Evolutionary conservation across 2,888 invertebrate species (phyloP).

Genomic region (Drosophila ochracea): DNA sequence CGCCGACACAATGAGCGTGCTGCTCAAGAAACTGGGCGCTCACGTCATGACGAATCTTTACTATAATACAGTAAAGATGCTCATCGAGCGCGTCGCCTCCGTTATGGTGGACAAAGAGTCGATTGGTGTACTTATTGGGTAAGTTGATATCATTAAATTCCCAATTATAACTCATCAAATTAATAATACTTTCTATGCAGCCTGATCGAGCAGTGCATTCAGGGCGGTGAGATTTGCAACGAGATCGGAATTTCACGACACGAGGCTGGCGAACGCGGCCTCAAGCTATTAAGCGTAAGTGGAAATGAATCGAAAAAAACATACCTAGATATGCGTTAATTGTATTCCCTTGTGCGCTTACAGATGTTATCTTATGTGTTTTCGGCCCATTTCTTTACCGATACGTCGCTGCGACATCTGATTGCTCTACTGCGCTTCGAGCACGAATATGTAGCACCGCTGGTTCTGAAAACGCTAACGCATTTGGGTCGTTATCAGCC

Average conservation of each 20-base stretch:
- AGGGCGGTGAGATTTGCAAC: slow-evolving; percentile 89
- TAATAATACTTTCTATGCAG: slow-evolving; percentile 51
- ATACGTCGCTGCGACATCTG: slow-evolving; percentile 92
- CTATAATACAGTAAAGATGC: slow-evolving; percentile 97
- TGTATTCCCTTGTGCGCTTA: background rate
- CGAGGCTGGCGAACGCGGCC: slow-evolving; percentile 94
- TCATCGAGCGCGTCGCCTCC: slow-evolving; percentile 96
- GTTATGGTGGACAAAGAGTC: slow-evolving; percentile 98
- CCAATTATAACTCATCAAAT: background rate
- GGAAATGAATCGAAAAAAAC: background rate
- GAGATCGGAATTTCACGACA: slow-evolving; percentile 92
- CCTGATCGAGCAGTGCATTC: slow-evolving; percentile 89
- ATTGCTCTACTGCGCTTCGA: slow-evolving; percentile 89
- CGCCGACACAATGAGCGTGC: slow-evolving; percentile 93
- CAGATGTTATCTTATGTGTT: slow-evolving; percentile 93
- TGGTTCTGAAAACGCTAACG: slow-evolving; percentile 93
- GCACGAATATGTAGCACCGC: slow-evolving; percentile 92
- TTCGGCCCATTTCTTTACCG: slow-evolving; percentile 95
- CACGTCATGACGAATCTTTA: slow-evolving; percentile 98
- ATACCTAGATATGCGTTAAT: fast-evolving
- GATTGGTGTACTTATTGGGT: slow-evolving; percentile 89
- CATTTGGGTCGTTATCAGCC: slow-evolving; percentile 95
- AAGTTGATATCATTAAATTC: slow-evolving; percentile 64
- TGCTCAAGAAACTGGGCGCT: slow-evolving; percentile 96
- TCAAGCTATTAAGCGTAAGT: slow-evolving; percentile 92